Conservation (phyloP, 1,140 invertebrate species). For the Ptiloglossa arizonensis region DNA sequence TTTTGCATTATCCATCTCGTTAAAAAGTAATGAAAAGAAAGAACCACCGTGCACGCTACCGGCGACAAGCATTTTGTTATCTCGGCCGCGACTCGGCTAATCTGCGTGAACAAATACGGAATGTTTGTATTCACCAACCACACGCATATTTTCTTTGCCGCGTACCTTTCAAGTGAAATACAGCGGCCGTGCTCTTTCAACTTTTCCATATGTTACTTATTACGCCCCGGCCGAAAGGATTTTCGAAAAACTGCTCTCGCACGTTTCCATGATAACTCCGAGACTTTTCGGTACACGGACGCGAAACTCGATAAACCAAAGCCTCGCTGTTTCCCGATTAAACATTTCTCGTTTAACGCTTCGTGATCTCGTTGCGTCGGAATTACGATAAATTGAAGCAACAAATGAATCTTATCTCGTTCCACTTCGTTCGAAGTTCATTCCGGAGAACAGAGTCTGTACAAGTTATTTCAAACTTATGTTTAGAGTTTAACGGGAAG, state of each 20-base stretch:
- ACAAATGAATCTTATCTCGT: conserved; percentile 32
- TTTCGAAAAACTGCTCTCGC: no score
- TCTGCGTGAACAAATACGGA: background rate
- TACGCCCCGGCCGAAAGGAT: no score
- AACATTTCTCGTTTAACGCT: conserved; percentile 21
- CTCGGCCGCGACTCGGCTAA: background rate
- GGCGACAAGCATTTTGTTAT: background rate
- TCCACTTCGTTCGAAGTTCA: conserved; percentile 10
- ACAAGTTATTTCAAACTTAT: conserved; percentile 46
- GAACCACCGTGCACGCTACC: background rate
- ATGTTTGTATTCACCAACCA: background rate
- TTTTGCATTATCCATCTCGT: background rate
- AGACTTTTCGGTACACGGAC: background rate
- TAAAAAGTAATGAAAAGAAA: background rate
- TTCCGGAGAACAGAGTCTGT: conserved; percentile 14
- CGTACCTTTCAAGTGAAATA: background rate
- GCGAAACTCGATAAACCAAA: background rate
- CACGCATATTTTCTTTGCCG: background rate
- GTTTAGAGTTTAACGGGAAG: conserved; percentile 43
- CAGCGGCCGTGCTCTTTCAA: background rate
- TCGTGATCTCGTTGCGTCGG: background rate
- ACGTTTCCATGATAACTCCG: background rate
- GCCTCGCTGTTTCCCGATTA: background rate
- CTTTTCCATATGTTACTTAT: no score
- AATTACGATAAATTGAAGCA: conserved; percentile 30